Conservation (phyloP, 2,888 invertebrate genomes). For the Leptopilina myrica region DNA sequence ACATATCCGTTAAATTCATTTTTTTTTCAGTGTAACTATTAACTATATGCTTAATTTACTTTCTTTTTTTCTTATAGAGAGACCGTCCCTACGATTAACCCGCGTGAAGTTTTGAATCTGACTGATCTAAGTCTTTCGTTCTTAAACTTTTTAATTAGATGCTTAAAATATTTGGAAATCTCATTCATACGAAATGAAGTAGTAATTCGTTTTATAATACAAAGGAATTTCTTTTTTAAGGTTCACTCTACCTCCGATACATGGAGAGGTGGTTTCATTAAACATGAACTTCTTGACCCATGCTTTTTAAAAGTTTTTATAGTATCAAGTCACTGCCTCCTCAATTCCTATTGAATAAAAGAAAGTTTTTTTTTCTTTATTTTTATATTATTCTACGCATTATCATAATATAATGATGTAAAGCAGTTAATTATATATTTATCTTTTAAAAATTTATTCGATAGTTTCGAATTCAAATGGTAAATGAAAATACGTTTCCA, state of each 20-base stretch:
- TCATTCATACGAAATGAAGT: constrained; percentile 12
- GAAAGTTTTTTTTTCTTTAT: neutral
- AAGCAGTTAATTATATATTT: no score
- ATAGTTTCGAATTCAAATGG: neutral
- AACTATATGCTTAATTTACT: neutral
- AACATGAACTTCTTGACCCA: constrained; percentile 20
- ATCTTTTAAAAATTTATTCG: no score
- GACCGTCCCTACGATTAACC: neutral
- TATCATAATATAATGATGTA: no score
- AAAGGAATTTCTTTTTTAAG: neutral
- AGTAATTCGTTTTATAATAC: neutral
- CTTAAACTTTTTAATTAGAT: neutral
- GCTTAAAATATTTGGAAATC: neutral
- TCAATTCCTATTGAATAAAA: constrained; percentile 6
- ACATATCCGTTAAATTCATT: constrained; percentile 51
- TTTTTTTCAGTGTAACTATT: neutral
- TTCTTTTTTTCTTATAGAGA: neutral
- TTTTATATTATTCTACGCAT: neutral
- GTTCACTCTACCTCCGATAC: constrained; percentile 6
- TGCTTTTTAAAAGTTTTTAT: constrained; percentile 6
- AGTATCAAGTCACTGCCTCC: neutral
- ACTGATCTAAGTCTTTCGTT: neutral
- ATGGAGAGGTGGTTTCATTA: neutral
- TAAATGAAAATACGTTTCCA: neutral
- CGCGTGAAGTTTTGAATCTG: neutral